Percentiles rank a stretch among this genome's conserved stretches.
phyloP scores from a whole-genome alignment of 1,140 invertebrate species.

The Nylanderia fulva region DNA sequence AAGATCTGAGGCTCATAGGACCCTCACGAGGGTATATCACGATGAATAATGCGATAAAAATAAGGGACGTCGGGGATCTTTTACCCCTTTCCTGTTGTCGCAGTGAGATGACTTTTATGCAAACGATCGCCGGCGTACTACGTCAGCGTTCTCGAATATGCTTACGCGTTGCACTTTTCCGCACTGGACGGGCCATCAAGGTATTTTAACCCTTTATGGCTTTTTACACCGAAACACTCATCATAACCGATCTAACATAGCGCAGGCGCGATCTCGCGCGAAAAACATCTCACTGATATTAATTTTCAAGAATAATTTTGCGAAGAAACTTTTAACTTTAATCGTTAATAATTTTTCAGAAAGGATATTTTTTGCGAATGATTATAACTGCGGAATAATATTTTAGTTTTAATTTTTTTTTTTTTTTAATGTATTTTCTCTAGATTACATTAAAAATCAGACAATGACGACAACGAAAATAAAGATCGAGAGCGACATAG shows the following conservation, averaged over 20 bases:
- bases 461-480: background rate
- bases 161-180: constrained; percentile 66
- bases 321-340: background rate
- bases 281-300: constrained; percentile 24
- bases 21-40: constrained; percentile 29
- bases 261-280: background rate
- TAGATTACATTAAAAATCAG: background rate
- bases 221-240: constrained; percentile 27
- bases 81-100: constrained; percentile 48
- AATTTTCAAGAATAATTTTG: constrained; percentile 4
- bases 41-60: constrained; percentile 69
- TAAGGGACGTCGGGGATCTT: constrained; percentile 42
- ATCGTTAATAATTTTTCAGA: background rate
- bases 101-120: constrained; percentile 66
- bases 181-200: constrained; percentile 7
- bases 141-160: constrained; percentile 63
- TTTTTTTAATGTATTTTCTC: background rate
- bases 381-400: background rate
- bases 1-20: constrained; percentile 50
- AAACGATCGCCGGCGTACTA: constrained; percentile 62
- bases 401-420: background rate
- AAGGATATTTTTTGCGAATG: constrained; percentile 7
- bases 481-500: background rate
- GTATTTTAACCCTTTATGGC: constrained; percentile 48
- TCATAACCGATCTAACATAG: constrained; percentile 10